phyloP scores from a whole-genome alignment of 23 tunicate genomes.

The Styela clava region DNA sequence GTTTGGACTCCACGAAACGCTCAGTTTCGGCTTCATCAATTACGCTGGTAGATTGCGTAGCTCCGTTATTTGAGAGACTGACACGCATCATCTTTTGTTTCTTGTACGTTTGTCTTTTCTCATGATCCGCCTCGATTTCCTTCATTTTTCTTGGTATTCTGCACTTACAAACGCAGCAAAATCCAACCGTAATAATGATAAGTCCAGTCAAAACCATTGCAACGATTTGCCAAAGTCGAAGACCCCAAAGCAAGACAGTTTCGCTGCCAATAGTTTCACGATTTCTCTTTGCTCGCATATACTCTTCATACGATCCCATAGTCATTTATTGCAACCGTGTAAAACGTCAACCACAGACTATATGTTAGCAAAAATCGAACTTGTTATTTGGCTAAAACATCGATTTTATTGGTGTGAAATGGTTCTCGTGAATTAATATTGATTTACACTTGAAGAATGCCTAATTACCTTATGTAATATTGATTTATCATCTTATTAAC shows the following conservation, averaged over 20 bases:
- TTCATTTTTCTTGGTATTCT: conserved; percentile 29
- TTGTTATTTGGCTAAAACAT: no score
- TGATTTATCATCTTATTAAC: no score
- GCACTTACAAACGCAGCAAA: conserved; percentile 49
- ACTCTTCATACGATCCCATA: not conserved
- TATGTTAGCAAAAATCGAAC: no score
- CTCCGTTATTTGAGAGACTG: not conserved
- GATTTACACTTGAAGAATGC: no score
- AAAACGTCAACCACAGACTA: no score
- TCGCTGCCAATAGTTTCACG: conserved; percentile 8
- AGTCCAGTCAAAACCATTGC: conserved; percentile 14
- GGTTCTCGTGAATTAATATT: no score
- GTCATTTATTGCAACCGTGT: no score
- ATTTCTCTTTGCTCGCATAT: not conserved
- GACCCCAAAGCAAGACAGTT: conserved; percentile 14
- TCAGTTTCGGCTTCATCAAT: not conserved
- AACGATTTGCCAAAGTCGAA: conserved; percentile 27
- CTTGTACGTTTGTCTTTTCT: not conserved
- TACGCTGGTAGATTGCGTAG: not conserved
- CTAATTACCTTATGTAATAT: no score
- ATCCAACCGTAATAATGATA: conserved; percentile 4
- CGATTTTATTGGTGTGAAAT: no score
- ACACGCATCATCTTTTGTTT: not conserved
- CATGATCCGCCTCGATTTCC: conserved; percentile 18
- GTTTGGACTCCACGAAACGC: not conserved